Evolutionary conservation across 2,888 invertebrate genomes (phyloP).

Genomic region (Malthinus flaveolus): DNA sequence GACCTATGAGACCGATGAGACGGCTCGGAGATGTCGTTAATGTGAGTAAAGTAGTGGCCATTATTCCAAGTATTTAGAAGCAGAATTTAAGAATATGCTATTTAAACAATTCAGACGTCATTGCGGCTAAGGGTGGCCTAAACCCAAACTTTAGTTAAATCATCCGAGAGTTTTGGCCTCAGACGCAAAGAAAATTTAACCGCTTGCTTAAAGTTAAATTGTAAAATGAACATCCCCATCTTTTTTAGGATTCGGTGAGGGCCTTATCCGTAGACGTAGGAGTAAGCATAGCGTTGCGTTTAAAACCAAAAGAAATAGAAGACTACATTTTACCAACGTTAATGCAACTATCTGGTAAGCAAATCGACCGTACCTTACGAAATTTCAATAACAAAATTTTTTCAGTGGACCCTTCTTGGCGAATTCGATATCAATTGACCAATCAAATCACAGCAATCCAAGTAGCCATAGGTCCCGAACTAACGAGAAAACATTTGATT

Average conservation of each 20-base stretch:
- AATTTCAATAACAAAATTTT: slow-evolving; percentile 1
- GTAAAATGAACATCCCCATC: too few relatives aligned
- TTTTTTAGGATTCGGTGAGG: slow-evolving; percentile 44
- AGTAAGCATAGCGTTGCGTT: slow-evolving; percentile 38
- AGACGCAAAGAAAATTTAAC: too few relatives aligned
- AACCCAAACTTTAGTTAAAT: too few relatives aligned
- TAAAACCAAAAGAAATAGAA: slow-evolving; percentile 41
- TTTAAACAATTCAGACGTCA: too few relatives aligned
- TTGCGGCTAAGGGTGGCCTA: too few relatives aligned
- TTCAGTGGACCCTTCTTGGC: slow-evolving; percentile 46
- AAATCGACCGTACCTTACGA: not conserved
- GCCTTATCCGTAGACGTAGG: slow-evolving; percentile 33
- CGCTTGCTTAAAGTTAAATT: too few relatives aligned
- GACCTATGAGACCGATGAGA: too few relatives aligned
- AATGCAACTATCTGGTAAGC: slow-evolving; percentile 11
- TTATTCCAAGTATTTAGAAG: too few relatives aligned
- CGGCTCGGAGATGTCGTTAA: too few relatives aligned
- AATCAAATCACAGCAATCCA: slow-evolving; percentile 41
- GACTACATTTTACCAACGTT: slow-evolving; percentile 42
- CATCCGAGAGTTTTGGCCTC: too few relatives aligned
- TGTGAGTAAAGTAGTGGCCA: too few relatives aligned
- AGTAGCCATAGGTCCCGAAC: slow-evolving; percentile 34
- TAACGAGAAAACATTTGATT: slow-evolving; percentile 40
- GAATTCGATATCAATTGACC: slow-evolving; percentile 43
- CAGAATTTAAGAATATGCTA: too few relatives aligned